Percentiles rank a stretch among this genome's conserved stretches.
These are phyloP conservation scores for Lutraria rhynchaena DNA, from an alignment of 1,140 invertebrate genomes.

Conservation along the genomic window DNA sequence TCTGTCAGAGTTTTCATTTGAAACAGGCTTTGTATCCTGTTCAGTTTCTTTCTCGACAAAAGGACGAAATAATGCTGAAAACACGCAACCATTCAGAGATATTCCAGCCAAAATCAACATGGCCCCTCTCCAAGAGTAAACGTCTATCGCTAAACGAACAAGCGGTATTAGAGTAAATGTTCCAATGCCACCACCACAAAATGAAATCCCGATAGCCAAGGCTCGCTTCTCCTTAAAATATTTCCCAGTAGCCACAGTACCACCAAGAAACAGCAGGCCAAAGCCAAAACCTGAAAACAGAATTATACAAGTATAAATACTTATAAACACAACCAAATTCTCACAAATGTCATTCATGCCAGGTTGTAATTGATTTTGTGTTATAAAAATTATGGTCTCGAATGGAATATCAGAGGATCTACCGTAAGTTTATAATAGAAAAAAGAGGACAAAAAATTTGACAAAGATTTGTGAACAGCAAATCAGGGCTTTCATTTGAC, in stretches of 20 bases:
- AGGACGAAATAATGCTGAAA: constrained; percentile 34
- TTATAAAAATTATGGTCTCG: too few species aligned
- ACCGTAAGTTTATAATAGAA: too few species aligned
- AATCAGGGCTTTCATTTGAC: too few species aligned
- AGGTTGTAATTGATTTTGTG: too few species aligned
- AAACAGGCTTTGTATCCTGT: too few species aligned
- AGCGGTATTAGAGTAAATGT: constrained; percentile 89
- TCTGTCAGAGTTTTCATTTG: too few species aligned
- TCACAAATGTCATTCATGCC: too few species aligned
- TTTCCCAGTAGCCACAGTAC: constrained; percentile 92
- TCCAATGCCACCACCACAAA: constrained; percentile 94
- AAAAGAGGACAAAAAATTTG: too few species aligned
- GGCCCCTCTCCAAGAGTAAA: constrained; percentile 87
- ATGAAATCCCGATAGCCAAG: constrained; percentile 92
- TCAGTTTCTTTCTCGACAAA: background rate
- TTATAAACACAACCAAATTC: too few species aligned
- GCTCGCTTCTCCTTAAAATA: constrained; percentile 95
- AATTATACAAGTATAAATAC: too few species aligned
- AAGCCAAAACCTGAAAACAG: constrained; percentile 88
- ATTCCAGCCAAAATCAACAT: constrained; percentile 78
- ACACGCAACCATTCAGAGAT: constrained; percentile 53
- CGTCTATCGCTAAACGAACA: constrained; percentile 85
- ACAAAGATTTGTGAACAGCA: too few species aligned
- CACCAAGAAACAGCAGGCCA: constrained; percentile 93
- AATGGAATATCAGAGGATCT: too few species aligned